phyloP scores from a whole-genome alignment of 2,888 invertebrate genomes.

The Luperina nickerlii region DNA sequence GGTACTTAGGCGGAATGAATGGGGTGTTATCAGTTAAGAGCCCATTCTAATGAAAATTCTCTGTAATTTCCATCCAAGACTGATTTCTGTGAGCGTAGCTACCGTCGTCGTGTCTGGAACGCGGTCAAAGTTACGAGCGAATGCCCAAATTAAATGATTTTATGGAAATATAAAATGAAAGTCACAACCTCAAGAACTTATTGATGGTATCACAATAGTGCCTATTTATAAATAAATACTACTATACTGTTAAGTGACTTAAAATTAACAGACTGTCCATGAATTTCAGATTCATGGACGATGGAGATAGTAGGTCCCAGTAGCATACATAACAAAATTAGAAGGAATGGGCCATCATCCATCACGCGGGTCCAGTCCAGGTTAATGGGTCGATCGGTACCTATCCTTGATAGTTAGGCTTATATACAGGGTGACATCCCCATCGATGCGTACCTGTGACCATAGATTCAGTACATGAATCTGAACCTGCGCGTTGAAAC shows the following conservation, averaged over 20 bases:
- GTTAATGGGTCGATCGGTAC: background rate
- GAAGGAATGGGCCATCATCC: background rate
- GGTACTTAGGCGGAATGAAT: slow-evolving; percentile 67
- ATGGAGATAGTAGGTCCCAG: background rate
- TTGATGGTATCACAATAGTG: background rate
- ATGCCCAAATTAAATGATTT: background rate
- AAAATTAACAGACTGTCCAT: background rate
- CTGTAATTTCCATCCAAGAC: slow-evolving; percentile 71
- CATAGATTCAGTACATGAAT: no score
- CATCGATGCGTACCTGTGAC: no score
- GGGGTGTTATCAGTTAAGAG: slow-evolving; percentile 69
- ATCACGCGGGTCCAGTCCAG: background rate
- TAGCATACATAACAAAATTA: background rate
- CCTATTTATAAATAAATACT: background rate
- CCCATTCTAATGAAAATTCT: slow-evolving; percentile 73
- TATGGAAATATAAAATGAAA: background rate
- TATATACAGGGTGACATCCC: no score
- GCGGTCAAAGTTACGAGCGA: slow-evolving; percentile 55
- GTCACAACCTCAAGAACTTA: background rate
- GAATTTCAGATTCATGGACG: background rate
- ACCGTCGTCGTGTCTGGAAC: slow-evolving; percentile 50
- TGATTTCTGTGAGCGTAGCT: slow-evolving; percentile 70
- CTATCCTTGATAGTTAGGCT: background rate
- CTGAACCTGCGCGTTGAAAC: no score
- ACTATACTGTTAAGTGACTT: background rate